These are phyloP conservation scores for Micropterix aruncella DNA, from an alignment of 2,888 invertebrate genomes.

Conservation along the genomic window DNA sequence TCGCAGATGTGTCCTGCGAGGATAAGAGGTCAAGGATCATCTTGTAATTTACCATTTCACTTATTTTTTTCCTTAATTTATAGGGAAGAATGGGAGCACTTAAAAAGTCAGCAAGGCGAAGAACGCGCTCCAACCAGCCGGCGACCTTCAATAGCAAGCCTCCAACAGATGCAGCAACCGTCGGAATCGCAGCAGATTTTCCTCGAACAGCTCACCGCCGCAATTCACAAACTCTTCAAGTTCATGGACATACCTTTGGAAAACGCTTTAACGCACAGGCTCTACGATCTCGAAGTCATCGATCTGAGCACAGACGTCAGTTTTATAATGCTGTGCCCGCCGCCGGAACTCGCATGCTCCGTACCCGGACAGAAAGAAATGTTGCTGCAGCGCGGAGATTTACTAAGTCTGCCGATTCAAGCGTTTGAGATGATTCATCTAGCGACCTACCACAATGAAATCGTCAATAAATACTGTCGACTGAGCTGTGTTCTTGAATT, in stretches of 20 bases:
- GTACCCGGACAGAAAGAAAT: conserved; percentile 79
- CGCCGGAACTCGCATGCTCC: conserved; percentile 84
- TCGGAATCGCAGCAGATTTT: conserved; percentile 72
- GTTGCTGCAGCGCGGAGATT: conserved; percentile 69
- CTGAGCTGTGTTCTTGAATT: conserved; percentile 88
- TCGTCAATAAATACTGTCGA: conserved; percentile 83
- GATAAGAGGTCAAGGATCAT: too few relatives aligned
- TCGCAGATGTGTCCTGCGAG: too few relatives aligned
- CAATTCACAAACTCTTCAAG: conserved; percentile 59
- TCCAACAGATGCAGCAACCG: conserved; percentile 26
- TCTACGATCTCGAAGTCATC: conserved; percentile 89
- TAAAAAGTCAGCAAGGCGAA: conserved; percentile 47
- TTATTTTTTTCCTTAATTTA: too few relatives aligned
- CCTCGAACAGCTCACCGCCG: conserved; percentile 60
- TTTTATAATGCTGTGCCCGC: conserved; percentile 83
- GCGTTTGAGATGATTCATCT: conserved; percentile 92
- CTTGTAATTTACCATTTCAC: conserved; percentile 1
- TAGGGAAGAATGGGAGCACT: conserved; percentile 92
- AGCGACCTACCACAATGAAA: conserved; percentile 82
- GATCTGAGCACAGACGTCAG: conserved; percentile 85
- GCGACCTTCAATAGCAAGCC: conserved; percentile 20
- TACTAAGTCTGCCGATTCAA: conserved; percentile 83
- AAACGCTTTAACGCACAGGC: conserved; percentile 57
- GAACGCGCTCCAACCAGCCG: conserved; percentile 25
- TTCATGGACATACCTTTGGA: conserved; percentile 67